Base-by-base conservation (phyloP, 2,888 invertebrate species). In the Leucophora obtusa region DNA sequence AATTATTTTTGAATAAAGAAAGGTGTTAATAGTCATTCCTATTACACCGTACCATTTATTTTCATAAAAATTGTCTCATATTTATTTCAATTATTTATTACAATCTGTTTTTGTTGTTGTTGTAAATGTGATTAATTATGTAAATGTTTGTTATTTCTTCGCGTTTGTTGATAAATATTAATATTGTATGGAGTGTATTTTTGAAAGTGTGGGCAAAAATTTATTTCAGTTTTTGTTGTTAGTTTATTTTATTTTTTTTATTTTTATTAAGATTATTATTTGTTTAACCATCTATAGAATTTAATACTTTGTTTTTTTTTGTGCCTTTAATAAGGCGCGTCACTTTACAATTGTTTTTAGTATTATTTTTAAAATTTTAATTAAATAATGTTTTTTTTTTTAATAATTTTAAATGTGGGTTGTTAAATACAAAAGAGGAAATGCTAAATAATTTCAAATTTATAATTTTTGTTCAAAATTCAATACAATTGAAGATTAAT, bases 11-110 rank as follows among this genome's bases (percentile, higher is more conserved):
- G 15, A 21, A 21, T 24, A 8, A 60, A 47, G 47, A 2, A 60
- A 47, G 24, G 47, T 43, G n/a, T 21, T 21, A 28, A 62, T 62
- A 43, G 43, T 28, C 62, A 62, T 50, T 50, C 50, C 28, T 62
- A 47, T n/a, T 47, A n/a, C n/a, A 28, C 28, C 28, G 14, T 47
- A n/a, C n/a, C 28, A 50, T 24, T n/a, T n/a, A 47, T 47, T 62
- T 50, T 28, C 28, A 62, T 21, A 50, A 47, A 47, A 62, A 24
- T 50, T 50, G 62, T 62, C 62, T 62, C 62, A 62, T 62, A 62
- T 62, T 50, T 62, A 50, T 50, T 47, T 50, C 62, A 62, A 62
- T 62, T 59, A 47, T 47, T 43, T 47, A 11, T 38, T 38, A 38
- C 18, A 17, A 38, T 62, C 24, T 43, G 21, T 28, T 60, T 17